Evolutionary conservation across 2,888 invertebrate genomes (phyloP), one percentile per base, ranked within the genome.

Genomic region (Xestia xanthographa): DNA sequence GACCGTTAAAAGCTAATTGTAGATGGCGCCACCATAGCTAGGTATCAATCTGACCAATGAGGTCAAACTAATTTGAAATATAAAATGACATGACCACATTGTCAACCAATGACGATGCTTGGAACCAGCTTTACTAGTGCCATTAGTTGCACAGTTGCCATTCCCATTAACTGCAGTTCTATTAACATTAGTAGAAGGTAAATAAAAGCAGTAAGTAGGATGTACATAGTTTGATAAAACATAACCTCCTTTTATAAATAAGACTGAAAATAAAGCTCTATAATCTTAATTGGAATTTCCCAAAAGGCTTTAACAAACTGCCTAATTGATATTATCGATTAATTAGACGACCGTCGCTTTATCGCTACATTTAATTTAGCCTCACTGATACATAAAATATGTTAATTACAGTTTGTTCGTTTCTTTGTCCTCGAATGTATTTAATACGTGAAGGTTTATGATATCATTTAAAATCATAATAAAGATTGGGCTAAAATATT

Each of bases 361-460:
- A 84, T 66, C 84, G 1, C 22, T 38, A 34, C 63, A 67, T 68
- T 67, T 29, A 66, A 66, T 58, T 69, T 66, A 76, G 56, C 86
- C 86, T 86, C 77, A 75, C 76, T 83, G 75, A 85, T 82, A 85
- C 38, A 56, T 5, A 29, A 79, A 75, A 74, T 66, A 48, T 72
- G 53, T 66, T 75, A 50, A 62, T 75, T 68, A 41, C 53, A 66
- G 66, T 82, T 75, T 62, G 72, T 73, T 78, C 26, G 62, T 79
- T 75, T 70, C 68, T 84, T 77, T 82, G 53, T 82, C 71, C 56
- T 66, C 50, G 41, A 17, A 58, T 41, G 22, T n/a, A 60, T 60
- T 29, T 2, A n/a, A 26, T 41, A 50, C 63, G 22, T 60, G 74
- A 81, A 83, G 80, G 63, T n/a, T 58, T 58, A 8, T 67, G 29